phyloP scores from a whole-genome alignment of 2,797 vertebrate species.

The Glyptemys insculpta region DNA sequence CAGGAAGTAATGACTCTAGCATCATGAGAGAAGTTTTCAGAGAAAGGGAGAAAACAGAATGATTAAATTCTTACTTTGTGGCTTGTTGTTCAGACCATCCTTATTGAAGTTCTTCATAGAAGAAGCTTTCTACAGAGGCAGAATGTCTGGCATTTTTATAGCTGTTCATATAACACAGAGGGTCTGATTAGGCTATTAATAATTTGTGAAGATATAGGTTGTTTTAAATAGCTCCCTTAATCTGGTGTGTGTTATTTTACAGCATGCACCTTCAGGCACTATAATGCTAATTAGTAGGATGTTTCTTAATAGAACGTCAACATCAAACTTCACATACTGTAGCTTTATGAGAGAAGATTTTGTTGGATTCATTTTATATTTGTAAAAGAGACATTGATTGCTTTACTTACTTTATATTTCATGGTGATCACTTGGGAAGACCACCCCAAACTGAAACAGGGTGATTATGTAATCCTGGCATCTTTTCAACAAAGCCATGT shows the following conservation, averaged over 20 bases:
- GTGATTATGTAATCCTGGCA: neutral
- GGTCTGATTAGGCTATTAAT: neutral
- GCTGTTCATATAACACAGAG: neutral
- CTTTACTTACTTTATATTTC: neutral
- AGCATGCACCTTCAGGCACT: neutral
- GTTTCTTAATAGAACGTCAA: neutral
- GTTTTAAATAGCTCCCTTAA: neutral
- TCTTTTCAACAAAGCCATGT: neutral
- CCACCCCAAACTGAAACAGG: neutral
- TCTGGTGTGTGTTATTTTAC: neutral
- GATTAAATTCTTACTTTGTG: neutral
- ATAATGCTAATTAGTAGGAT: neutral
- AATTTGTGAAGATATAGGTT: neutral
- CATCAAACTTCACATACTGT: neutral
- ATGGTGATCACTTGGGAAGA: neutral
- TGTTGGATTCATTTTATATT: neutral
- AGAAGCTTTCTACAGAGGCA: neutral
- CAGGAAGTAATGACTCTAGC: neutral
- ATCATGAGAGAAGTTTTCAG: neutral
- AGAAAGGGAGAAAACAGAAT: neutral
- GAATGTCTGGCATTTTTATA: neutral
- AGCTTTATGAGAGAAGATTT: neutral
- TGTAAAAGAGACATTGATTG: neutral
- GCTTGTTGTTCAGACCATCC: neutral
- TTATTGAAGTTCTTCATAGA: neutral